phyloP scores from a whole-genome alignment of 2,888 invertebrate species.

The Machimus atricapillus region DNA sequence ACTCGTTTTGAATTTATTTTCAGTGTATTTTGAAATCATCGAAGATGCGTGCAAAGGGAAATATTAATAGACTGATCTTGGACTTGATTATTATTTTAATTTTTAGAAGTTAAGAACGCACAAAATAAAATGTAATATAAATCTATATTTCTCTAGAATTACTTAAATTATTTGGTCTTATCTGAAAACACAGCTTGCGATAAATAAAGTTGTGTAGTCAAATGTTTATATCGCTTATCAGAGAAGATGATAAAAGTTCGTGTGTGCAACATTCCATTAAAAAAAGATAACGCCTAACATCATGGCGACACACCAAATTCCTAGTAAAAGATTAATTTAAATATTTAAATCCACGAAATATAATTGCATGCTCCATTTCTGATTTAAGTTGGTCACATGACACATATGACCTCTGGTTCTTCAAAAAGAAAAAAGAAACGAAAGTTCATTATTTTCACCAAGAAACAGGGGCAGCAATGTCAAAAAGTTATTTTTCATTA shows the following conservation, averaged over 20 bases:
- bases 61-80: not conserved
- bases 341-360: not conserved
- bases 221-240: not conserved
- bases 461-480: not conserved
- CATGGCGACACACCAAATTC: too few species aligned
- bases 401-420: not conserved
- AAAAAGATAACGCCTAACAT: not conserved
- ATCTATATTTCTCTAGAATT: not conserved
- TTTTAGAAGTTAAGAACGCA: not conserved
- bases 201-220: not conserved
- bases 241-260: not conserved
- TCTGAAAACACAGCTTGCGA: not conserved
- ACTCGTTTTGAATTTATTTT: not conserved
- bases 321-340: not conserved
- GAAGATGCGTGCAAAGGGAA: not conserved
- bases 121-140: not conserved
- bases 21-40: not conserved
- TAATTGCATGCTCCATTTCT: not conserved
- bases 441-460: not conserved
- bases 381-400: not conserved
- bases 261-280: not conserved
- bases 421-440: not conserved
- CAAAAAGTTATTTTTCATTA: not conserved
- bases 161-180: not conserved
- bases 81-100: not conserved